Base-by-base conservation (phyloP, 2,888 invertebrate species). In the Himalopsyche anomala region DNA sequence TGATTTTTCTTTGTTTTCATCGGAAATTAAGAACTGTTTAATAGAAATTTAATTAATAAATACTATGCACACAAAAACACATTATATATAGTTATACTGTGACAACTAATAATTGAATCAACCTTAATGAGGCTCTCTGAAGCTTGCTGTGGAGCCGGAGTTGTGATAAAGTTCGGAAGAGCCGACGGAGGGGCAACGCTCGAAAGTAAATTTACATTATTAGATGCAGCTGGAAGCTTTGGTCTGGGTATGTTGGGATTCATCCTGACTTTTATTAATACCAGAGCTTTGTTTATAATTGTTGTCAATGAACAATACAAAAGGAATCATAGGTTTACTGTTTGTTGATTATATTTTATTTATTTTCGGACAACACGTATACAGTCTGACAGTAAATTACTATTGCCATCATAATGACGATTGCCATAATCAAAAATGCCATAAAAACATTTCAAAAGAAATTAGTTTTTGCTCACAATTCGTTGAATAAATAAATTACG, bases 121-220 rank as follows among this genome's bases (percentile, higher is more conserved):
- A 88, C 88, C 86, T 87, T 87, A 17, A 88, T 87, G 15, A 88
- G 83, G 82, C 28, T 81, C 12, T 87, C 85, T 15, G 85, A 88
- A 28, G 87, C 82, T 45, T 82, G 83, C 83, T 84, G 86, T 11
- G 89, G 87, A 45, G 90, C 90, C 74, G 93, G 91, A 86, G 93
- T 93, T 17, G 95, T 92, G 87, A 94, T 91, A 88, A 96, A 96
- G 90, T 94, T 95, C 0, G 96, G 96, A 74, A 96, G 91, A 89
- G 95, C 94, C 42, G 94, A 92, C 0, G 96, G 96, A 6, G 96
- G 96, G 80, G 95, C 94, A n/a, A 96, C 94, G 89, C 94, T 95
- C 0, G 95, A 95, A 84, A 96, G 90, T 87, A 96, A 90, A 90
- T 95, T 95, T 74, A 94, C 94, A 19, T 93, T 90, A 8, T 91